Percentiles rank a stretch among this genome's conserved stretches.
These are phyloP conservation scores for Microplitis manilae DNA, from an alignment of 2,888 invertebrate species.

Conservation along the genomic window DNA sequence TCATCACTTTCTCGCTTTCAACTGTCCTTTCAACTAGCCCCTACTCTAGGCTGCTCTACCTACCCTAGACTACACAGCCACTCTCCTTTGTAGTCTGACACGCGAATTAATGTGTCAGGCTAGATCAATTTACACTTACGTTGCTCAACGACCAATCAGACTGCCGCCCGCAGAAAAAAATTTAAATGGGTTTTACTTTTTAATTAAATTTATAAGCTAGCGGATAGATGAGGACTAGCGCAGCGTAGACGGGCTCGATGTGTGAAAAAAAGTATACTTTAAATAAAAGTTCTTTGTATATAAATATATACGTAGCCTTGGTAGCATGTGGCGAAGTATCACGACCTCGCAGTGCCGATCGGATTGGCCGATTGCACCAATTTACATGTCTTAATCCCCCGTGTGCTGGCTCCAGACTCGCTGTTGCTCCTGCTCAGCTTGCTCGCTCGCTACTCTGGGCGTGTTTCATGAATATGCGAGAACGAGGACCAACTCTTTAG, in stretches of 20 bases:
- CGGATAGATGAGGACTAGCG: too few relatives aligned
- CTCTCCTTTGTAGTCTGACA: not conserved
- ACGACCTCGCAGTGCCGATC: constrained; percentile 62
- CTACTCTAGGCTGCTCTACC: too few relatives aligned
- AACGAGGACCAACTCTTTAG: constrained; percentile 23
- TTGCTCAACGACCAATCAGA: too few relatives aligned
- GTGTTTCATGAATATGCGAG: not conserved
- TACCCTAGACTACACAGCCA: too few relatives aligned
- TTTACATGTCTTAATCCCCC: constrained; percentile 70
- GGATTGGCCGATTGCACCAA: constrained; percentile 67
- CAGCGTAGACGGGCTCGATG: not conserved
- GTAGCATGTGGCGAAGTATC: constrained; percentile 53
- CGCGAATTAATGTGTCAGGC: constrained; percentile 1
- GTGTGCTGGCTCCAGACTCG: constrained; percentile 56
- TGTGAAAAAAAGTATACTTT: not conserved
- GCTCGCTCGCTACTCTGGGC: not conserved
- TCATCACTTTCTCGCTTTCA: constrained; percentile 31
- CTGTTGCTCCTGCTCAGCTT: constrained; percentile 39
- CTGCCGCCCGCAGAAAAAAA: too few relatives aligned
- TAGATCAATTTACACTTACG: not conserved
- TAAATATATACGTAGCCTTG: constrained; percentile 56
- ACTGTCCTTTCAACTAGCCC: constrained; percentile 9
- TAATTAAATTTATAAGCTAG: too few relatives aligned
- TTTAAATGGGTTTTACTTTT: too few relatives aligned
- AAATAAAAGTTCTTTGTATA: not conserved